Conservation (phyloP, 2,888 invertebrate genomes). For the Acrobasis repandana region DNA sequence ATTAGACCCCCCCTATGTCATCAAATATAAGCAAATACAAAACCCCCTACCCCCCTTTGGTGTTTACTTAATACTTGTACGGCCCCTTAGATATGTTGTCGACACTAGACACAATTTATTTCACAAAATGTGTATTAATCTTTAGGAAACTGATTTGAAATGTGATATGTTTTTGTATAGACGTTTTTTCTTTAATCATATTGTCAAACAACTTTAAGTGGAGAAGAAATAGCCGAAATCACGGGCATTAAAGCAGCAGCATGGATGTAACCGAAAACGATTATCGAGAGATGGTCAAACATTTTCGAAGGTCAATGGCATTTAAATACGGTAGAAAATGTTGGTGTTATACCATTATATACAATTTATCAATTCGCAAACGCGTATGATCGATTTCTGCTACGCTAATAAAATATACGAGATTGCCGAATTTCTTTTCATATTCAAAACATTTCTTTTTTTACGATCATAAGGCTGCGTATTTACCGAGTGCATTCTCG, state of each 20-base stretch:
- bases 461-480: neutral
- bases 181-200: neutral
- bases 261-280: too few relatives aligned
- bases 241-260: too few relatives aligned
- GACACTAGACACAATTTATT: too few relatives aligned
- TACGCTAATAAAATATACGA: neutral
- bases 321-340: conserved; percentile 14
- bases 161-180: neutral
- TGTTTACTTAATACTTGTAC: too few relatives aligned
- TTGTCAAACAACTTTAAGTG: too few relatives aligned
- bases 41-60: too few relatives aligned
- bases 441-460: neutral
- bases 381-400: neutral
- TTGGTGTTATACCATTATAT: conserved; percentile 19
- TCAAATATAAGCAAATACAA: too few relatives aligned
- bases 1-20: too few relatives aligned
- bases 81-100: too few relatives aligned
- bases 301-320: neutral
- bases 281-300: too few relatives aligned
- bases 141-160: neutral
- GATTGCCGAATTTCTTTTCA: neutral
- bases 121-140: neutral
- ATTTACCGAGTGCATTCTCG: neutral
- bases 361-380: neutral
- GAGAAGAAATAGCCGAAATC: too few relatives aligned